Evolutionary conservation across 1,140 invertebrate species (phyloP).

Genomic region (Latrodectus geometricus): DNA sequence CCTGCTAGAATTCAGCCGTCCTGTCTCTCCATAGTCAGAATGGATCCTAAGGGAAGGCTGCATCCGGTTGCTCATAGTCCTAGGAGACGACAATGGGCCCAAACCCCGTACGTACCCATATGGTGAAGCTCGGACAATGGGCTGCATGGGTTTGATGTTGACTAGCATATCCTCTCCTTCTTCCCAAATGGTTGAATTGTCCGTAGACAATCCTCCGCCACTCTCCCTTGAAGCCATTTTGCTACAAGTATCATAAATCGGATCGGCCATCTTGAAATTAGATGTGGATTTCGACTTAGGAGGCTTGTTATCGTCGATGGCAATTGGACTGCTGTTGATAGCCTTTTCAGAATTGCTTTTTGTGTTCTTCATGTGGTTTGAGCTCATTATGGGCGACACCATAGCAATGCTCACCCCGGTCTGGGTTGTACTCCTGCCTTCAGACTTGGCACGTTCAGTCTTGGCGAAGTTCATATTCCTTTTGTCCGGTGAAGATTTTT

Average conservation of each 20-base stretch:
- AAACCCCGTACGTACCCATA: constrained; percentile 76
- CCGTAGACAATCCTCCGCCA: constrained; percentile 18
- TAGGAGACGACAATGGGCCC: constrained; percentile 59
- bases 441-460: constrained; percentile 42
- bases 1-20: constrained; percentile 33
- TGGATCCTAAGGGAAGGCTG: constrained; percentile 65
- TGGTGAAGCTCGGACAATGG: constrained; percentile 76
- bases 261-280: constrained; percentile 38
- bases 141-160: constrained; percentile 92
- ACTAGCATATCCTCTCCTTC: constrained; percentile 84
- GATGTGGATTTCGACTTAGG: constrained; percentile 35
- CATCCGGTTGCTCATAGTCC: constrained; percentile 55
- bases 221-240: constrained; percentile 39
- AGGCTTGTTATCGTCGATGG: not conserved
- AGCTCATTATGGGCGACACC: constrained; percentile 79
- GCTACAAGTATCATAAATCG: constrained; percentile 55
- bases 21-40: constrained; percentile 65
- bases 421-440: constrained; percentile 45
- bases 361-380: constrained; percentile 41
- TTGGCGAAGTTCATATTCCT: constrained; percentile 38
- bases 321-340: constrained; percentile 26
- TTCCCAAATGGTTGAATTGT: constrained; percentile 68
- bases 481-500: constrained; percentile 32
- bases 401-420: constrained; percentile 73
- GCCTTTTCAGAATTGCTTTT: constrained; percentile 19